Evolutionary conservation across 2,113 vertebrate genomes (phyloP), one percentile per base, ranked within the genome.

Genomic region (Rhynchomys soricoides): DNA sequence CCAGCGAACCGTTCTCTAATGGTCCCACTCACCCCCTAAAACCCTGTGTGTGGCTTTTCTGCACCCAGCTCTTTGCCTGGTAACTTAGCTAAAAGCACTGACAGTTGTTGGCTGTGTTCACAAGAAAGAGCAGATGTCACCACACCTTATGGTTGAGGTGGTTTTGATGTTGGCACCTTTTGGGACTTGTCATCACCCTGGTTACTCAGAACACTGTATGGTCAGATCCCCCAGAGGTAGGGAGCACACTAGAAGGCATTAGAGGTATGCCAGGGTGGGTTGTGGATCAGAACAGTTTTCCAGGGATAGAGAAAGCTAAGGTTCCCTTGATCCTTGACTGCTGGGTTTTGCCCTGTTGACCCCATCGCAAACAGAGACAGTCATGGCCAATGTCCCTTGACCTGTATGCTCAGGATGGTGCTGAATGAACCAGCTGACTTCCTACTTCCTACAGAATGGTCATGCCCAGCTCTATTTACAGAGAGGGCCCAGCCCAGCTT

Each of bases 321-420:
- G 29, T 86, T 86, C 95, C 86, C 2, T 48, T 91, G 82, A 95
- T 43, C 74, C 89, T 95, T 87, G 90, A 85, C 86, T 94, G 85
- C 94, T 91, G 95, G 74, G 34, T 95, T 95, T 86, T 97, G 77
- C 75, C 48, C 94, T 90, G 59, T 68, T 90, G 95, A 98, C 96
- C 94, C 57, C 10, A 66, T 97, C 95, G 95, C 87, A 91, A 91
- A 95, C 40, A 90, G 81, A 77, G 2, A 45, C 40, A 91, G 85
- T 92, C 96, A 93, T 97, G 93, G 96, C 73, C 93, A 86, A 91
- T 50, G 94, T 95, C 95, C 88, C 75, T 66, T 77, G 75, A 43
- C 83, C 45, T 86, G 78, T 13, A 59, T 93, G 92, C 92, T 86
- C 48, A 93, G 94, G 74, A 40, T 79, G 86, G 59, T 22, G 74